Evolutionary conservation across 2,797 vertebrate species (phyloP).

Genomic region (Rhabdomys pumilio): DNA sequence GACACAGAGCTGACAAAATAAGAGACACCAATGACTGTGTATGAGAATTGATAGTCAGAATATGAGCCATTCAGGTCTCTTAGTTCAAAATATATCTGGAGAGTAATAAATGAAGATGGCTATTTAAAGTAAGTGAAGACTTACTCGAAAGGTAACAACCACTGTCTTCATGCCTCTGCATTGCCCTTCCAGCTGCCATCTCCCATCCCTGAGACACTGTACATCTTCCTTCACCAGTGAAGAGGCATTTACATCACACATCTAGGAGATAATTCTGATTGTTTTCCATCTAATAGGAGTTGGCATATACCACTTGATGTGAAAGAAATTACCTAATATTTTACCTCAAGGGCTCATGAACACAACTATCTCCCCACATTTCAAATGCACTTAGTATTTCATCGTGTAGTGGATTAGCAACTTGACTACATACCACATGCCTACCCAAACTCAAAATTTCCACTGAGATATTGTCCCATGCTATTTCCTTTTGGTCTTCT

Average conservation of each 20-base stretch:
- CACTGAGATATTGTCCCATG: neutral
- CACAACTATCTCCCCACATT: slow-evolving; percentile 57
- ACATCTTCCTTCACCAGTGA: neutral
- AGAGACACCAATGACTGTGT: neutral
- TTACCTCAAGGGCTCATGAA: slow-evolving; percentile 74
- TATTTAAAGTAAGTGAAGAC: slow-evolving; percentile 7
- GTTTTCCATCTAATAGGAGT: slow-evolving; percentile 83
- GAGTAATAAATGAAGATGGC: neutral
- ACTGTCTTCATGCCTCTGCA: slow-evolving; percentile 18
- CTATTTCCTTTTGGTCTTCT: slow-evolving; percentile 24
- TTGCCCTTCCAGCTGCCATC: neutral
- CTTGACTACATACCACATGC: slow-evolving; percentile 34
- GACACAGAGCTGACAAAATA: neutral
- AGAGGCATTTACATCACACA: slow-evolving; percentile 68
- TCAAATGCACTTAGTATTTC: slow-evolving; percentile 61
- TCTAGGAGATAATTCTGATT: slow-evolving; percentile 68
- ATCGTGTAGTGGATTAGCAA: neutral
- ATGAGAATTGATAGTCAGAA: neutral
- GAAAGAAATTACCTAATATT: slow-evolving; percentile 75
- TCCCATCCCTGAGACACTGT: neutral
- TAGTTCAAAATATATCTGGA: neutral
- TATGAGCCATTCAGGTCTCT: neutral
- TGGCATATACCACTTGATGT: slow-evolving; percentile 79
- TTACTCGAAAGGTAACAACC: neutral
- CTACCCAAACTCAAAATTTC: slow-evolving; percentile 11